phyloP scores from a whole-genome alignment of 64 coral and sea anemone genomes.

The Stichodactyla helianthus region DNA sequence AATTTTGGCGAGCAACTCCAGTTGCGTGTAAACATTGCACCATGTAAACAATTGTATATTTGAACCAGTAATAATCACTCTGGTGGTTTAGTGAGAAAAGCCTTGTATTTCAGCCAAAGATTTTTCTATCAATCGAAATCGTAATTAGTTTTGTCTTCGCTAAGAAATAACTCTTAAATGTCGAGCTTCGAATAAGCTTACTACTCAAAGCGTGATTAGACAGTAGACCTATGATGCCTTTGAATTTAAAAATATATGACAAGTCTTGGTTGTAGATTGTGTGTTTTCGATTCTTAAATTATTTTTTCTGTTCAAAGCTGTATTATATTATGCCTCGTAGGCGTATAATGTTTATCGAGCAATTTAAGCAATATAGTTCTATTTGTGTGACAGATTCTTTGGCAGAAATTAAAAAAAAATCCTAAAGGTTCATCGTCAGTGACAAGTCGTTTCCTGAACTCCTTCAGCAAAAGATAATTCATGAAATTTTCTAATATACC shows the following conservation, averaged over 20 bases:
- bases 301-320: not conserved
- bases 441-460: slow-evolving; percentile 12
- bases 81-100: not conserved
- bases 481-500: not conserved
- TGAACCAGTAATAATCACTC: not conserved
- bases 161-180: not conserved
- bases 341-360: slow-evolving; percentile 12
- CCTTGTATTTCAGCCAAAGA: not conserved
- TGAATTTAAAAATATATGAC: not conserved
- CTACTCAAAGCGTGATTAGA: slow-evolving; percentile 6
- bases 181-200: not conserved
- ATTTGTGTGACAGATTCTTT: not conserved
- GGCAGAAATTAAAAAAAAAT: not conserved
- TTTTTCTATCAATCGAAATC: not conserved
- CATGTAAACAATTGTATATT: no score
- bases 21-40: not conserved
- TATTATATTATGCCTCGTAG: not conserved
- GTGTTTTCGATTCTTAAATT: not conserved
- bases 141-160: slow-evolving; percentile 7
- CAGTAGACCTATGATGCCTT: not conserved
- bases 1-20: not conserved
- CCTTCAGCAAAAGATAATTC: not conserved
- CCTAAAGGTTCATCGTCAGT: not conserved
- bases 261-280: not conserved
- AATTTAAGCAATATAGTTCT: slow-evolving; percentile 13